Percentiles rank a stretch among this genome's conserved stretches.
Conservation (phyloP, 2,888 invertebrate genomes). For the Spisula subtruncata region DNA sequence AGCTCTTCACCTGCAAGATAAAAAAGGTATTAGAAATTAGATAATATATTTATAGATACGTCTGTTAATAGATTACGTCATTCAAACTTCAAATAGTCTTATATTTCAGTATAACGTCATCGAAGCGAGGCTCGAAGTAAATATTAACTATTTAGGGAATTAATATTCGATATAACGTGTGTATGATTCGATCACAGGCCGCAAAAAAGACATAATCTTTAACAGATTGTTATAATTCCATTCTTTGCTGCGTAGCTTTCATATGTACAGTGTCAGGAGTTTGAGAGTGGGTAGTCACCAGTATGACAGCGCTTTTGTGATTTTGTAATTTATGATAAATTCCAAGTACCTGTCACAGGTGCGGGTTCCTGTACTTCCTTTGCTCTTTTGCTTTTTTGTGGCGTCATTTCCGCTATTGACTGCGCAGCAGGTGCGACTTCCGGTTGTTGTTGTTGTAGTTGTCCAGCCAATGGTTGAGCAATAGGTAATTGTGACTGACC, state of each 20-base stretch:
- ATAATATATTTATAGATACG: background rate
- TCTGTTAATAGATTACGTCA: background rate
- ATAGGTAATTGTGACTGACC: conserved; percentile 23
- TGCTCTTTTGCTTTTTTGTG: conserved; percentile 21
- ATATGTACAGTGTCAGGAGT: too few species aligned
- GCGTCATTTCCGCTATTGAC: background rate
- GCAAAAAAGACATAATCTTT: too few species aligned
- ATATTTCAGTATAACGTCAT: too few species aligned
- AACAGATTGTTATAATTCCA: too few species aligned
- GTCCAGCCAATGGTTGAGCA: conserved; percentile 8
- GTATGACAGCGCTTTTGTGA: too few species aligned
- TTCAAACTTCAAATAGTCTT: background rate
- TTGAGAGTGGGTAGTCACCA: too few species aligned
- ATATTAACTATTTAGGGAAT: background rate
- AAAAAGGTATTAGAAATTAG: background rate
- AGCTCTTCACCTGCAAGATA: conserved; percentile 7
- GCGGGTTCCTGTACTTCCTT: conserved; percentile 1
- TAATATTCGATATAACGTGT: too few species aligned
- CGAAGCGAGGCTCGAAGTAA: background rate
- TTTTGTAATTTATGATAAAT: background rate
- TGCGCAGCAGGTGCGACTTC: background rate
- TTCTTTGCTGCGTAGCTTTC: too few species aligned
- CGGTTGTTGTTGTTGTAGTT: background rate
- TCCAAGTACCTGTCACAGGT: background rate
- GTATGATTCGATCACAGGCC: too few species aligned